A percentile compares a stretch with the other conserved stretches of the same genome.
These are phyloP conservation scores for Psittacara wagleri DNA, from an alignment of 2,113 vertebrate species.

Conservation along the genomic window DNA sequence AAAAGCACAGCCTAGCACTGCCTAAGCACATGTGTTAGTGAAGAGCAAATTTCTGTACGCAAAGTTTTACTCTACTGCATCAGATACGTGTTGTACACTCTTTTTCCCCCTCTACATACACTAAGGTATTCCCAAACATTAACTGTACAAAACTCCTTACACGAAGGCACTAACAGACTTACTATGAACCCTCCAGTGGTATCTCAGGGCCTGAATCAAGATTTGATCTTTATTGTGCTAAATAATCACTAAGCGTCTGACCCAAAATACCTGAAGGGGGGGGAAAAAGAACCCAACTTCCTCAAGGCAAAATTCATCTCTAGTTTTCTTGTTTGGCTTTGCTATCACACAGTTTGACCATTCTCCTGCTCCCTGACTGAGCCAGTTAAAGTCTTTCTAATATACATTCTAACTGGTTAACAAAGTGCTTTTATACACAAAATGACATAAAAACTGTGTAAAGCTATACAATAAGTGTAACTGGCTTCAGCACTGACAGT, in stretches of 20 bases:
- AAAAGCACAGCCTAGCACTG: not conserved
- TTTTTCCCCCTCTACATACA: constrained; percentile 20
- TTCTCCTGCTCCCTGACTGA: not conserved
- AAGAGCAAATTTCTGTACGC: constrained; percentile 33
- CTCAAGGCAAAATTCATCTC: not conserved
- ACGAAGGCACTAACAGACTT: not conserved
- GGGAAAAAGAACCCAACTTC: not conserved
- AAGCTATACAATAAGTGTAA: not conserved
- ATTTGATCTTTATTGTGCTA: not conserved
- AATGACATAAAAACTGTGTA: not conserved
- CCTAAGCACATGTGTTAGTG: not conserved
- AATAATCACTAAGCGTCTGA: not conserved
- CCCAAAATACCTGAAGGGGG: not conserved
- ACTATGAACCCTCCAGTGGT: not conserved
- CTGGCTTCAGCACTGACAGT: not conserved
- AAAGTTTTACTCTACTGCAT: constrained; percentile 28
- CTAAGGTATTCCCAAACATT: not conserved
- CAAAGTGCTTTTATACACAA: not conserved
- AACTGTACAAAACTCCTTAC: not conserved
- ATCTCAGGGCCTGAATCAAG: not conserved
- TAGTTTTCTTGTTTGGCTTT: not conserved
- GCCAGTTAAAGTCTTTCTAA: not conserved
- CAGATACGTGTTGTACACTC: not conserved
- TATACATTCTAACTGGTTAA: not conserved
- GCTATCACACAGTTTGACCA: not conserved